A percentile compares a stretch with the other conserved stretches of the same genome.
These are phyloP conservation scores for Grammomys surdaster DNA, from an alignment of 2,113 vertebrate species.

Conservation along the genomic window DNA sequence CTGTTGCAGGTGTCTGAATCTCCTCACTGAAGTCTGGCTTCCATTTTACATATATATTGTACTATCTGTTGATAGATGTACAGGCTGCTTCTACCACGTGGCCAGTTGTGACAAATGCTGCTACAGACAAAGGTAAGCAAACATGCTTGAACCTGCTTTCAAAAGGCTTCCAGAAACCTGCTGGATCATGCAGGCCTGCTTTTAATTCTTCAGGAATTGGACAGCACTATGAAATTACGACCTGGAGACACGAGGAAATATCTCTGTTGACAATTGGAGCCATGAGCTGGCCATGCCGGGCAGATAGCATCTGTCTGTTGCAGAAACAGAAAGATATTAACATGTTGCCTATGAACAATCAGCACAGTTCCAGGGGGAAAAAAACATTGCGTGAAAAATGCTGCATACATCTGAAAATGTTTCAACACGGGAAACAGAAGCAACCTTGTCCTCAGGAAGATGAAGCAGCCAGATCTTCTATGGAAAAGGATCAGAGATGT, in stretches of 20 bases:
- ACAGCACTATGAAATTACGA: not conserved
- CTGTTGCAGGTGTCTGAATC: not conserved
- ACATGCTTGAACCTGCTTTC: not conserved
- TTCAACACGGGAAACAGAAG: not conserved
- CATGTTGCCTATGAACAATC: not conserved
- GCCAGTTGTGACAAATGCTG: not conserved
- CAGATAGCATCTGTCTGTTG: not conserved
- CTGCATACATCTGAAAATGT: not conserved
- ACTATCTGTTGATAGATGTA: no score
- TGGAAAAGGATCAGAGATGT: fast-evolving
- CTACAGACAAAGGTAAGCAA: not conserved
- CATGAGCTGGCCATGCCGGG: fast-evolving
- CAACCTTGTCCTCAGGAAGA: not conserved
- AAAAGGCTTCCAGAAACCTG: not conserved
- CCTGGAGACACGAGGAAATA: not conserved
- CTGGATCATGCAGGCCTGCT: not conserved
- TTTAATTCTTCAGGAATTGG: not conserved
- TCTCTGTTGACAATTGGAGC: not conserved
- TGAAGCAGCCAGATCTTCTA: not conserved
- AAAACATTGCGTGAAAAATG: not conserved
- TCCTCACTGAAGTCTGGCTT: not conserved
- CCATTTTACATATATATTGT: not conserved
- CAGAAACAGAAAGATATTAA: not conserved
- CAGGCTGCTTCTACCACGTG: not conserved
- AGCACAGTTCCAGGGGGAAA: not conserved